Conservation (phyloP, 1,140 invertebrate genomes). For the Tribolium castaneum region DNA sequence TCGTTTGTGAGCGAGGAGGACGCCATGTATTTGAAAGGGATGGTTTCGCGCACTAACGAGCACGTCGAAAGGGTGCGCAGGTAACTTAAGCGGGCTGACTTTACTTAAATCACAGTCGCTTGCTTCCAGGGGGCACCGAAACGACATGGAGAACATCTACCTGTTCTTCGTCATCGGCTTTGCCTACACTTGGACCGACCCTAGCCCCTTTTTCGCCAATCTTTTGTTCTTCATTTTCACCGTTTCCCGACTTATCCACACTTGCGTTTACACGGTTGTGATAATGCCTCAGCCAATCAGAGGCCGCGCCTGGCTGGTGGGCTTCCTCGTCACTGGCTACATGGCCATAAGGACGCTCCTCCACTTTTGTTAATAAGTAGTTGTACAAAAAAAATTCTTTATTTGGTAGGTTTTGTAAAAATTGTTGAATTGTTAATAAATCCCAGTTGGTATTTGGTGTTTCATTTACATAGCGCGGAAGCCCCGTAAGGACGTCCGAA, state of each 20-base stretch:
- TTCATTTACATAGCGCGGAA: background rate
- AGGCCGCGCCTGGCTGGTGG: slow-evolving; percentile 64
- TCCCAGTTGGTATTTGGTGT: background rate
- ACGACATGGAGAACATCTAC: slow-evolving; percentile 82
- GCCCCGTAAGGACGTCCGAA: background rate
- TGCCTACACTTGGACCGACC: slow-evolving; percentile 73
- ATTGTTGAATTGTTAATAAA: background rate
- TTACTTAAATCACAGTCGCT: background rate
- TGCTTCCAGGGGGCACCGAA: slow-evolving; percentile 73
- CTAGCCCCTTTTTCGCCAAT: slow-evolving; percentile 65
- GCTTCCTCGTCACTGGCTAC: slow-evolving; percentile 64
- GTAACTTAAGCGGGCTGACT: slow-evolving; percentile 52
- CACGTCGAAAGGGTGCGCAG: slow-evolving; percentile 64
- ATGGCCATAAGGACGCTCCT: slow-evolving; percentile 61
- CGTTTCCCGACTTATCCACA: slow-evolving; percentile 71
- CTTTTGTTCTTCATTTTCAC: slow-evolving; percentile 72
- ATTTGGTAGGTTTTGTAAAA: background rate
- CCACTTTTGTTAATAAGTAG: slow-evolving; percentile 8
- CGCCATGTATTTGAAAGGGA: slow-evolving; percentile 53
- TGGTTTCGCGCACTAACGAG: slow-evolving; percentile 59
- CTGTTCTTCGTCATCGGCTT: slow-evolving; percentile 73
- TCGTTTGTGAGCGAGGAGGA: slow-evolving; percentile 66
- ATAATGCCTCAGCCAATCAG: slow-evolving; percentile 70
- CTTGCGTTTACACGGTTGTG: slow-evolving; percentile 72
- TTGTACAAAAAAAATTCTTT: background rate